Percentiles rank a stretch among this genome's conserved stretches.
Evolutionary conservation across 2,888 invertebrate species (phyloP).

Genomic region (Sarcophaga subvicina): DNA sequence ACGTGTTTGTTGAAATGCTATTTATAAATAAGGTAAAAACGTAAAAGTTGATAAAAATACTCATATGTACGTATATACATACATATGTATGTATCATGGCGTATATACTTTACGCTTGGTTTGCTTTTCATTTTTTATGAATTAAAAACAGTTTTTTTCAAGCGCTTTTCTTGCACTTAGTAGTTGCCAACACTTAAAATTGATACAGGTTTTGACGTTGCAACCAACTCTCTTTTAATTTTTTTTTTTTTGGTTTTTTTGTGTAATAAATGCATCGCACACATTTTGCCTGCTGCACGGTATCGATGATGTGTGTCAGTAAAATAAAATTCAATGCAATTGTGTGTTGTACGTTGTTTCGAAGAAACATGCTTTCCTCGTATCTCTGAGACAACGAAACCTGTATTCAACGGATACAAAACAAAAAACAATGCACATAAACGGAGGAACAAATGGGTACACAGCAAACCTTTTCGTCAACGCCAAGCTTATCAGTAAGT

Average conservation of each 20-base stretch:
- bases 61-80: no score
- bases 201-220: constrained; percentile 35
- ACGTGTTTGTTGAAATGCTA: no score
- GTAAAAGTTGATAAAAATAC: no score
- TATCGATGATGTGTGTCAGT: constrained; percentile 47
- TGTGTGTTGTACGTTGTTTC: neutral
- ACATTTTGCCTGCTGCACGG: neutral
- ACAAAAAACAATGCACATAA: constrained; percentile 16
- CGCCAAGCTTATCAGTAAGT: no score
- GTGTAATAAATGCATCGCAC: constrained; percentile 10
- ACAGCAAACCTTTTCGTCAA: neutral
- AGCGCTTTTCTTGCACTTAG: no score
- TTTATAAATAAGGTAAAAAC: no score
- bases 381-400: constrained; percentile 23
- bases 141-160: no score
- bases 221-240: neutral
- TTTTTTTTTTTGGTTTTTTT: no score
- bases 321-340: constrained; percentile 42
- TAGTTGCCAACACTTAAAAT: no score
- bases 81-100: no score
- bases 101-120: no score
- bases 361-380: constrained; percentile 17
- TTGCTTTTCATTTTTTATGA: no score
- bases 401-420: constrained; percentile 35
- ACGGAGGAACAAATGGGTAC: neutral